Percentiles rank a stretch among this genome's conserved stretches.
These are phyloP conservation scores for Gryllus bimaculatus DNA, from an alignment of 1,140 invertebrate species.

Conservation along the genomic window DNA sequence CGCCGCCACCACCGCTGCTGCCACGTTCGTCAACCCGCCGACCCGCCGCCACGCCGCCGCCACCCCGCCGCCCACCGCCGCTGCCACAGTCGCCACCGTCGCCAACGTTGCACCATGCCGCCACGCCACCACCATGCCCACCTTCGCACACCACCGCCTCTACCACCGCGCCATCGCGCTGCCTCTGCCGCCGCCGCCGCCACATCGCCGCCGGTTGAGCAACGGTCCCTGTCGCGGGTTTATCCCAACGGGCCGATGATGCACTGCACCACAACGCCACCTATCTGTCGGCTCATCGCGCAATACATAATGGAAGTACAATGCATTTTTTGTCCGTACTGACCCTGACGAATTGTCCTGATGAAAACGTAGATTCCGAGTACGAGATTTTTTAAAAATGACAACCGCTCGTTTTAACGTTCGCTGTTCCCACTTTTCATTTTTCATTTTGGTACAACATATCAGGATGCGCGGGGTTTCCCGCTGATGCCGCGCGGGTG, in stretches of 20 bases:
- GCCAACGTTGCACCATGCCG: too few species aligned
- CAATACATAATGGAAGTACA: background rate
- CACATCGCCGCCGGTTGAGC: background rate
- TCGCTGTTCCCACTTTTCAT: background rate
- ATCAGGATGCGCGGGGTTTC: background rate
- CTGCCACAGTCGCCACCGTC: too few species aligned
- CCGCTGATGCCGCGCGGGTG: too few species aligned
- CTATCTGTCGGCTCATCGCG: background rate
- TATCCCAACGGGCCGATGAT: background rate
- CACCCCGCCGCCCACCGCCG: too few species aligned
- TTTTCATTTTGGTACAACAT: background rate
- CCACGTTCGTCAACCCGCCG: too few species aligned
- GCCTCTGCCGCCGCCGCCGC: too few species aligned
- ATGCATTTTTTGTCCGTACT: background rate
- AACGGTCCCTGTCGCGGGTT: background rate
- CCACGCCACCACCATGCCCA: too few species aligned
- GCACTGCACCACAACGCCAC: background rate
- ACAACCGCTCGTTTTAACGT: background rate
- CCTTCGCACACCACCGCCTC: too few species aligned
- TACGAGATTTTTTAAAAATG: constrained; percentile 5
- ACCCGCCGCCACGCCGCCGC: too few species aligned
- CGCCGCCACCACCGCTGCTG: too few species aligned
- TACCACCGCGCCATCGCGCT: too few species aligned
- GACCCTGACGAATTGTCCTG: background rate
- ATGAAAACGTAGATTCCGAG: background rate